phyloP scores from a whole-genome alignment of 2,113 vertebrate species.

The Elephantulus edwardii region DNA sequence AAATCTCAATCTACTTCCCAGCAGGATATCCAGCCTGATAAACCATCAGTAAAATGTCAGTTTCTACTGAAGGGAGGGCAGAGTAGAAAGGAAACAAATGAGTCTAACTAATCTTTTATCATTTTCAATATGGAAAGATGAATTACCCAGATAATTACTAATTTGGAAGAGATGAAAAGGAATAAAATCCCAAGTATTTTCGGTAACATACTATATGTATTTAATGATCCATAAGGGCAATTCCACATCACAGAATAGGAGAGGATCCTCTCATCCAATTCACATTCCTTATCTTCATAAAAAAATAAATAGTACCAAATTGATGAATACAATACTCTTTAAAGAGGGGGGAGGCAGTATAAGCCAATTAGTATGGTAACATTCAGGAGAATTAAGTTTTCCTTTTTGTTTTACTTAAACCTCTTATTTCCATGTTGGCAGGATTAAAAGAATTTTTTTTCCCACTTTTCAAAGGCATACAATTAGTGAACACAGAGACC shows the following conservation, averaged over 20 bases:
- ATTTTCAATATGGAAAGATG: constrained; percentile 64
- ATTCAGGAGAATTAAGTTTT: background rate
- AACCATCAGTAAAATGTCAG: constrained; percentile 63
- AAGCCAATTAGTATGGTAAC: constrained; percentile 27
- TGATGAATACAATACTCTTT: background rate
- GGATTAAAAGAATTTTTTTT: too few relatives aligned
- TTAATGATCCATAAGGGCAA: constrained; percentile 18
- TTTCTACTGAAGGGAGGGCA: constrained; percentile 13
- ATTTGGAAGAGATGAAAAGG: constrained; percentile 26
- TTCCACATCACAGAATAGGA: background rate
- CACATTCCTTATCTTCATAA: background rate
- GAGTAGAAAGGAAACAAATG: constrained; percentile 52
- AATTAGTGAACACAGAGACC: background rate
- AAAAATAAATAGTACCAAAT: constrained; percentile 29
- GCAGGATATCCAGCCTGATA: constrained; percentile 65
- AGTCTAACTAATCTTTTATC: constrained; percentile 44
- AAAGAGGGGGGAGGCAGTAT: background rate
- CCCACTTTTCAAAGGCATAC: constrained; percentile 16
- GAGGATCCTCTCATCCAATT: constrained; percentile 28
- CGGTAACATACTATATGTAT: background rate
- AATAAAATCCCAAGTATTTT: constrained; percentile 39
- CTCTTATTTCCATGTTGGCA: constrained; percentile 4
- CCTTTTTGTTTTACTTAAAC: constrained; percentile 48
- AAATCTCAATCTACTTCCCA: constrained; percentile 77
- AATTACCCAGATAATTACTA: constrained; percentile 48